A percentile compares a stretch with the other conserved stretches of the same genome.
These are phyloP conservation scores for Myrmophylax atrothorax DNA, from an alignment of 2,113 vertebrate genomes.

Conservation along the genomic window DNA sequence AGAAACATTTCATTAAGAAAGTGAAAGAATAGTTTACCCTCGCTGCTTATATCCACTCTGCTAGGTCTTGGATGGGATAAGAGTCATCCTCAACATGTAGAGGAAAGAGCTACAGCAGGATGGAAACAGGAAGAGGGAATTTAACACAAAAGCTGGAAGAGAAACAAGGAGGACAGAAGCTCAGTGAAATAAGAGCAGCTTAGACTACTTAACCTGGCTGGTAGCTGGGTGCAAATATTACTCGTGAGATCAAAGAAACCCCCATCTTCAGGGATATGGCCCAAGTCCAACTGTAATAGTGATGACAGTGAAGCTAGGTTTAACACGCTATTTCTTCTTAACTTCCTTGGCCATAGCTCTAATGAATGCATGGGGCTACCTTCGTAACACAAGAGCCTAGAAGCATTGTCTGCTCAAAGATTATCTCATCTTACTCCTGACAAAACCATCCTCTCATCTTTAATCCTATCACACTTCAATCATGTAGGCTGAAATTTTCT, in stretches of 20 bases:
- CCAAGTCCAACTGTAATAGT: not conserved
- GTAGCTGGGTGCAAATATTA: not conserved
- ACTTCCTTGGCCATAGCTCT: not conserved
- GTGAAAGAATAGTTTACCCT: not conserved
- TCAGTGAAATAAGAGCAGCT: not conserved
- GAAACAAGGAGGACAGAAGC: not conserved
- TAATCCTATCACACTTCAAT: conserved; percentile 51
- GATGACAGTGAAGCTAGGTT: not conserved
- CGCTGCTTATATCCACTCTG: not conserved
- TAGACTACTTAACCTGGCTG: not conserved
- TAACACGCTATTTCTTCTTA: not conserved
- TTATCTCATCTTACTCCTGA: not conserved
- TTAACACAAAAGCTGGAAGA: not conserved
- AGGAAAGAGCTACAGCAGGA: not conserved
- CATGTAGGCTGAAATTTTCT: conserved; percentile 30
- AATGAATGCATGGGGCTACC: not conserved
- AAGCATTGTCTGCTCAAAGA: conserved; percentile 12
- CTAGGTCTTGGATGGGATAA: not conserved
- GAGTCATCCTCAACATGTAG: not conserved
- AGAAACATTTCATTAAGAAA: not conserved
- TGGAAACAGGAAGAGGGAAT: not conserved
- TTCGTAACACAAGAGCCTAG: not conserved
- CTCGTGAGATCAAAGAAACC: not conserved
- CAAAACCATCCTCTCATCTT: conserved; percentile 30
- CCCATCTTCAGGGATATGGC: not conserved